Evolutionary conservation across 2,888 invertebrate genomes (phyloP).

Genomic region (Platynereis dumerilii): DNA sequence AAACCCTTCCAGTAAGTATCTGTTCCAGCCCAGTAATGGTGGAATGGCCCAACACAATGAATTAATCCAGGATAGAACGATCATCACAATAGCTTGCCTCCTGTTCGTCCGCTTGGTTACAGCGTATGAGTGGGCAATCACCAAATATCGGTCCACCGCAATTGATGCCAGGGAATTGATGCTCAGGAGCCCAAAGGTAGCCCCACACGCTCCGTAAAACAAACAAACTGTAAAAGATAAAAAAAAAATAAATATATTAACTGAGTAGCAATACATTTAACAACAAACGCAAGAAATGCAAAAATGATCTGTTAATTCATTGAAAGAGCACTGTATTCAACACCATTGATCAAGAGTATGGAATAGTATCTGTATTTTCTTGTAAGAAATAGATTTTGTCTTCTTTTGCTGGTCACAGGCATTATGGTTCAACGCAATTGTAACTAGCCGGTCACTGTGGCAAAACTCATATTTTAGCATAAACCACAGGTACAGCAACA

Average conservation of each 20-base stretch:
- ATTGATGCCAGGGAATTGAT: conserved; percentile 28
- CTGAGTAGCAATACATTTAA: no score
- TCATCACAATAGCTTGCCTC: neutral
- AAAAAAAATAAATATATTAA: neutral
- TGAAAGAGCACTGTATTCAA: no score
- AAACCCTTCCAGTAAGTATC: conserved; percentile 25
- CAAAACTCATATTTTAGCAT: no score
- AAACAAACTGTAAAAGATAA: conserved; percentile 19
- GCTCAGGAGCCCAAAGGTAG: conserved; percentile 24
- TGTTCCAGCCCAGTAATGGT: conserved; percentile 27
- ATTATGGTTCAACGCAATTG: no score
- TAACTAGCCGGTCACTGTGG: no score
- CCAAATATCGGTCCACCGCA: conserved; percentile 23
- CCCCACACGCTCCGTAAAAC: conserved; percentile 22
- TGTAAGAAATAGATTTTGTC: no score
- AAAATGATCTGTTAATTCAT: no score
- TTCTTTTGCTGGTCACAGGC: no score
- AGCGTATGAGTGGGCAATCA: conserved; percentile 18
- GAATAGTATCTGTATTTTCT: no score
- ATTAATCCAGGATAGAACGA: conserved; percentile 20
- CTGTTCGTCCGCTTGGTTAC: neutral
- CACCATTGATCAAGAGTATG: no score
- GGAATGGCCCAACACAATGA: conserved; percentile 26
- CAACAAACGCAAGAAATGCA: no score
- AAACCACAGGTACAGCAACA: no score